Evolutionary conservation across 2,113 vertebrate species (phyloP).

Genomic region (Pithys albifrons): DNA sequence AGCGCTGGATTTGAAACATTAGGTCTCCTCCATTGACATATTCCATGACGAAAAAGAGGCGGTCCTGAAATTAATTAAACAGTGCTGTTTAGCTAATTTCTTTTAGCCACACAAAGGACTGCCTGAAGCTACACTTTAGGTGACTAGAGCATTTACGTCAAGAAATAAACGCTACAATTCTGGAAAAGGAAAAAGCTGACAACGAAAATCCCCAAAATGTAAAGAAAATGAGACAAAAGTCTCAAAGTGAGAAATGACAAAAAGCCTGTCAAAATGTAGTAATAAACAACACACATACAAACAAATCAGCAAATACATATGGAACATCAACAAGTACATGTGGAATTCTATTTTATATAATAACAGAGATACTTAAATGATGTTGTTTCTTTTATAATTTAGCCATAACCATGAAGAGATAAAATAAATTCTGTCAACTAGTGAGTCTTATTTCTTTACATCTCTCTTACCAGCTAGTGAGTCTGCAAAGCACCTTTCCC

Average conservation of each 20-base stretch:
- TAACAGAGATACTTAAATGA: background rate
- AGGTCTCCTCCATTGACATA: slow-evolving; percentile 98
- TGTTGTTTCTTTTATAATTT: background rate
- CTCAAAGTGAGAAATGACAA: background rate
- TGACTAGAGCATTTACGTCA: background rate
- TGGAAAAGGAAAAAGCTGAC: background rate
- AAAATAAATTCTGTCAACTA: background rate
- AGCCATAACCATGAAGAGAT: background rate
- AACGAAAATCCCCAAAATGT: background rate
- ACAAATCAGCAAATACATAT: background rate
- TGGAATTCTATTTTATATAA: background rate
- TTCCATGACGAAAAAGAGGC: slow-evolving; percentile 99
- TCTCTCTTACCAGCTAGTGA: background rate
- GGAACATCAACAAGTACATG: background rate
- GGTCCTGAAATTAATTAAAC: slow-evolving; percentile 84
- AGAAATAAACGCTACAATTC: background rate
- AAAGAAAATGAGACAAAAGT: background rate
- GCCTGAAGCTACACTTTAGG: background rate
- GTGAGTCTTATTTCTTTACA: background rate
- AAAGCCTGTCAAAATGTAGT: background rate
- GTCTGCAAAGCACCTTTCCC: background rate
- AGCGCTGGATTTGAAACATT: slow-evolving; percentile 99
- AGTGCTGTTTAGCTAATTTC: slow-evolving; percentile 28
- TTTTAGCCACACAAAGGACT: slow-evolving; percentile 18
- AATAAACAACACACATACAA: background rate